Base-by-base conservation (phyloP, 2,113 vertebrate genomes). In the Gorsachius goisagi region DNA sequence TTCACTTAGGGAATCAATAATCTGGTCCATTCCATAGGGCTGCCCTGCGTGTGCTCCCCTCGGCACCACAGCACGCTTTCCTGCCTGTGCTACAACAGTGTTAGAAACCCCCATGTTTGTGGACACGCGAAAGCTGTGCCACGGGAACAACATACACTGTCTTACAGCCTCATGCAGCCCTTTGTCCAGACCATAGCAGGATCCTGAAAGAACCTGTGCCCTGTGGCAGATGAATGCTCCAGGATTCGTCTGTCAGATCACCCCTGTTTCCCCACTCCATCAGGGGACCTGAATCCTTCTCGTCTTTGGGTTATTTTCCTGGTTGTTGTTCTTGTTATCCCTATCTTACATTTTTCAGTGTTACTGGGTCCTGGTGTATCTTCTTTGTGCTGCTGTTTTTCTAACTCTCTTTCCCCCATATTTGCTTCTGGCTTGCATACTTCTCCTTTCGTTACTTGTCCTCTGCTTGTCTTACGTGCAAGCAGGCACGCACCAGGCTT, bases 1-100 rank as follows among this genome's bases (percentile, higher is more conserved):
- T 81, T 96, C 72, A 49, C 45, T 79, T 74, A 85, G 56, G 39
- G 81, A 90, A 93, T 90, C 68, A 59, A 50, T 95, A 78, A 77
- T 23, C 86, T 60, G 60, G 32, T 75, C 63, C 15, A 2, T 22
- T 58, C 78, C 52, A 3, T 5, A 62, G 71, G 62, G 71, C 55
- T 86, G 55, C 72, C 52, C 78, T 62, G 81, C 4, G 1, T 63
- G 67, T 84, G 53, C 8, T 63, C 76, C 68, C 71, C 39, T 47
- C 26, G 72, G 26, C 49, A 71, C 49, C 50, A 60, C 6, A 21
- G 3, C 44, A 74, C 11, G 26, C 56, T 91, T 88, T 45, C 58
- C n/a, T 55, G 59, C 45, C 74, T 59, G 8, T 62, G 60, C 74
- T 41, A 69, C 86, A 76, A 12, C 27, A 76, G 53, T 47, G 24